Evolutionary conservation across 2,113 vertebrate species (phyloP).

Genomic region (Hypomesus transpacificus): DNA sequence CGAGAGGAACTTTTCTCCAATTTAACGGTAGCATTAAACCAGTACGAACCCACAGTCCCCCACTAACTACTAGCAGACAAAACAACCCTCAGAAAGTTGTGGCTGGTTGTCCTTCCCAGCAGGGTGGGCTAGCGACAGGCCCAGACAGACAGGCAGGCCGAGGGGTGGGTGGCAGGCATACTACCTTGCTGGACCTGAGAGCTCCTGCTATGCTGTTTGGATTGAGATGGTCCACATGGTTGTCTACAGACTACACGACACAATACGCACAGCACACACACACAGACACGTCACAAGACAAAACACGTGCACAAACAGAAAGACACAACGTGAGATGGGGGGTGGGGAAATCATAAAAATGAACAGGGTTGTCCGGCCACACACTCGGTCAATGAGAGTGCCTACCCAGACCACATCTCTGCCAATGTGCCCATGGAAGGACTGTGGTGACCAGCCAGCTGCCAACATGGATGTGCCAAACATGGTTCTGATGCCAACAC

Average conservation of each 20-base stretch:
- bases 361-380: conserved; percentile 57
- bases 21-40: neutral
- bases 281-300: conserved; percentile 73
- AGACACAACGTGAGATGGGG: conserved; percentile 61
- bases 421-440: conserved; percentile 7
- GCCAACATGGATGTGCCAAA: too few relatives aligned
- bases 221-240: conserved; percentile 90
- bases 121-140: conserved; percentile 43
- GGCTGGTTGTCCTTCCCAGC: conserved; percentile 38
- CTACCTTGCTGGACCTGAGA: conserved; percentile 89
- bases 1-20: neutral
- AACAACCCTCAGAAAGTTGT: neutral
- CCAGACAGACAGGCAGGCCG: conserved; percentile 49
- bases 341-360: conserved; percentile 74
- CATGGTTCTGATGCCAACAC: too few relatives aligned
- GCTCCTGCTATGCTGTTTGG: conserved; percentile 89
- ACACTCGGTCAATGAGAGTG: conserved; percentile 22
- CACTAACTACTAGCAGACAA: neutral
- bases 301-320: conserved; percentile 87
- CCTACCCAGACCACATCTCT: neutral
- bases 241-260: conserved; percentile 94
- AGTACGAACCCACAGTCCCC: too few relatives aligned
- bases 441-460: neutral
- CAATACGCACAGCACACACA: conserved; percentile 68
- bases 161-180: conserved; percentile 54